Conservation (phyloP, 2,797 vertebrate species). For the Aplochiton taeniatus region DNA sequence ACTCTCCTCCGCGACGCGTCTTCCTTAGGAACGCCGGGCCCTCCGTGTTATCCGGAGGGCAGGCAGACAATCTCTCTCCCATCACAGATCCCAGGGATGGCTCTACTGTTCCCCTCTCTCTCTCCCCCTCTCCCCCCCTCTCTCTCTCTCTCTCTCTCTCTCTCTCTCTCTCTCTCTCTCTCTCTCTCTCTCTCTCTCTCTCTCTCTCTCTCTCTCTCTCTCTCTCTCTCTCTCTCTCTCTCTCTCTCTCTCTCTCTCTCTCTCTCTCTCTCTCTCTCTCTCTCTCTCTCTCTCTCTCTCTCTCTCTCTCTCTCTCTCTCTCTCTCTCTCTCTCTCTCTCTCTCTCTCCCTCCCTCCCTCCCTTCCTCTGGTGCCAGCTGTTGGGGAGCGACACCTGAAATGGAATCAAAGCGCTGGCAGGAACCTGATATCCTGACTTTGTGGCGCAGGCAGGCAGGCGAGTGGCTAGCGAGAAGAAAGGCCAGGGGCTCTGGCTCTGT, state of each 20-base stretch:
- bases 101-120: no score
- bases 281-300: background rate
- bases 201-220: no score
- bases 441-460: conserved; percentile 23
- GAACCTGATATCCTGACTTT: conserved; percentile 43
- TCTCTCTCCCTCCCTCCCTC: background rate
- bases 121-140: conserved; percentile 18
- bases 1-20: no score
- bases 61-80: no score
- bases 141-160: conserved; percentile 2
- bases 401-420: conserved; percentile 54
- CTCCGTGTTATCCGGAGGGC: no score
- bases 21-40: no score
- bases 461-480: background rate
- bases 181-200: background rate
- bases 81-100: no score
- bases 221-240: background rate
- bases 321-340: background rate
- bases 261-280: background rate
- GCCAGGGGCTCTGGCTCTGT: background rate
- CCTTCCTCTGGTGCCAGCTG: conserved; percentile 28
- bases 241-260: background rate
- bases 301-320: background rate
- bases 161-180: background rate
- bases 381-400: conserved; percentile 48